Base-by-base conservation (phyloP, 1,140 invertebrate species). In the Magallana angulata region DNA sequence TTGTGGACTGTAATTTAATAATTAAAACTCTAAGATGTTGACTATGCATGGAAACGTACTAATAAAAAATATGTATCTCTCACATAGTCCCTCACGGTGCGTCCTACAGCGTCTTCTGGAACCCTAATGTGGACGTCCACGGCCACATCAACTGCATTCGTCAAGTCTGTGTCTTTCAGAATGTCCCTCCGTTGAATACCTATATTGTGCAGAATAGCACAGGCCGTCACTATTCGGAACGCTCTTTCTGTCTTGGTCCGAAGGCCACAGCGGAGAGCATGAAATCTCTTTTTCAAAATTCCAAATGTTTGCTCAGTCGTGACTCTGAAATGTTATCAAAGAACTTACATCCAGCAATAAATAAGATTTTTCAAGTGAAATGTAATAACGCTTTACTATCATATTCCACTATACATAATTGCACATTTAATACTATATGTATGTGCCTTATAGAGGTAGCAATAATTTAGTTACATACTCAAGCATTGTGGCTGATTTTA, bases 291-390 rank as follows among this genome's bases (percentile, higher is more conserved):
- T 57, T 87, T 87, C 56, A 84, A 18, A 7, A 87, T 84, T 4
- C 87, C 87, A 84, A 80, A 87, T 36, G 87, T 87, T 60, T 84
- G 82, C 76, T 87, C 87, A 59, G 84, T 80, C 11, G 76, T 14
- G 30, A 87, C 81, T 58, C 86, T 18, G 59, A 60, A 36, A 36
- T 36, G 36, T 36, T 36, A 36, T 36, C 36, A 36, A 36, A 36
- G 36, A 36, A 36, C 36, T 36, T 36, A 36, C 36, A 36, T 36
- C 36, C 36, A 36, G 36, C 36, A 36, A 36, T 36, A 36, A 36
- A 36, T 36, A 36, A 36, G 36, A 36, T 36, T 36, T 36, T 36
- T 36, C 36, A 36, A 36, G 36, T 36, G 36, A 36, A 36, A 36
- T 36, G 36, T 36, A 36, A 36, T 36, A 36, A 1, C 36, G 36